Conservation (phyloP, 2,113 vertebrate genomes). For the Epinephelus cyanopodus region DNA sequence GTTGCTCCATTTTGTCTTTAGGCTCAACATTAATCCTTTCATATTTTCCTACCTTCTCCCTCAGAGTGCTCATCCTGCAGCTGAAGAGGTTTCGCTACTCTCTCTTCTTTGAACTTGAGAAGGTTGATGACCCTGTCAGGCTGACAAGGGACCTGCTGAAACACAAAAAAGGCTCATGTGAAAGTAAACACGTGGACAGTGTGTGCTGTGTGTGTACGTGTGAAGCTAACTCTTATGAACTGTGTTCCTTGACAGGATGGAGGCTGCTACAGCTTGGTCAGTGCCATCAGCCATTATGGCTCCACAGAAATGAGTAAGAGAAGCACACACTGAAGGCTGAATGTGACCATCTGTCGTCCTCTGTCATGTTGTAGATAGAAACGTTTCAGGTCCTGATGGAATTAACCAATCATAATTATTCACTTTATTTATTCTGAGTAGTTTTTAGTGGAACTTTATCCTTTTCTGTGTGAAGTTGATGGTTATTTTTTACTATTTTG, state of each 20-base stretch:
- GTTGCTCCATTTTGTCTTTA: too few relatives aligned
- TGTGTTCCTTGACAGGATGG: background rate
- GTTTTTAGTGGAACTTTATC: too few relatives aligned
- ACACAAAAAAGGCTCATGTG: background rate
- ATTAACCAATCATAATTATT: too few relatives aligned
- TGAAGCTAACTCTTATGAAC: background rate
- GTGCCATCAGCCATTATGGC: constrained; percentile 16
- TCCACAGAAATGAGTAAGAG: background rate
- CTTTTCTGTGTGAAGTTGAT: too few relatives aligned
- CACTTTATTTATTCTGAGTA: too few relatives aligned
- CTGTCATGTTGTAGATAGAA: too few relatives aligned
- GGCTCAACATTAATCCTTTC: too few relatives aligned
- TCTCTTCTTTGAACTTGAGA: background rate
- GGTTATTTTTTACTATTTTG: too few relatives aligned
- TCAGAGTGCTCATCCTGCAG: constrained; percentile 31
- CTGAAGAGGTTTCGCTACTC: constrained; percentile 17
- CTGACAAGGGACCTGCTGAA: constrained; percentile 1
- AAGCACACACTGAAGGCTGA: background rate
- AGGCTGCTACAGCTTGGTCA: constrained; percentile 10
- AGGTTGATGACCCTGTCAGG: background rate
- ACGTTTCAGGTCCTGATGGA: too few relatives aligned
- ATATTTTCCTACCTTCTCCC: background rate
- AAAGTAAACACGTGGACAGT: too few relatives aligned
- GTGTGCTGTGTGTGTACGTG: background rate
- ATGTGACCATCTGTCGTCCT: background rate